phyloP scores from a whole-genome alignment of 2,888 invertebrate genomes.

The Amphipyra tragopoginis region DNA sequence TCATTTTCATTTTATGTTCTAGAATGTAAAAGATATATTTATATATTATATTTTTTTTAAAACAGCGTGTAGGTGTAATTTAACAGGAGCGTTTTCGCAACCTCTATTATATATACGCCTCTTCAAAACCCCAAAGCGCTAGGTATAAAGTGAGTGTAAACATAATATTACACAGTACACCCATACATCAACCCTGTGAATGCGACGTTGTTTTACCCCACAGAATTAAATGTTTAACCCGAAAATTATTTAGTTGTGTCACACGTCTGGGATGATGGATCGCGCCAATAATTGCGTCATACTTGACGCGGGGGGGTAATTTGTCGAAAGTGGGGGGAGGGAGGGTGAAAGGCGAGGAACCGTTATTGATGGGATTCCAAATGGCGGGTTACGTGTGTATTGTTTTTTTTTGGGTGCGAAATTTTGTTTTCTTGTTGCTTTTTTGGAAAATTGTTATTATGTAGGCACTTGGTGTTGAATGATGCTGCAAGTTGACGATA shows the following conservation, averaged over 20 bases:
- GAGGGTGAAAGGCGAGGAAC: constrained; percentile 56
- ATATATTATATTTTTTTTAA: too few species aligned
- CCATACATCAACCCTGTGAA: constrained; percentile 55
- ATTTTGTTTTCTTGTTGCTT: neutral
- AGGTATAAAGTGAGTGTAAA: constrained; percentile 1
- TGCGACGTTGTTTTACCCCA: constrained; percentile 61
- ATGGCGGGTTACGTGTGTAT: constrained; percentile 59
- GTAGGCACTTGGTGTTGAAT: too few species aligned
- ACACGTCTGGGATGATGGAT: constrained; percentile 86
- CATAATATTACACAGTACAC: constrained; percentile 18
- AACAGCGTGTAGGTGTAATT: too few species aligned
- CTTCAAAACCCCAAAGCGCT: too few species aligned
- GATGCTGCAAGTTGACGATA: too few species aligned
- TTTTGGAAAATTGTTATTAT: too few species aligned
- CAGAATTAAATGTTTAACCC: constrained; percentile 65
- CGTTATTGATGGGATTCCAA: constrained; percentile 78
- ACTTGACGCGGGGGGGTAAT: constrained; percentile 77
- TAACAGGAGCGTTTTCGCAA: too few species aligned
- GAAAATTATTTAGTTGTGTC: constrained; percentile 88
- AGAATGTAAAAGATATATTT: too few species aligned
- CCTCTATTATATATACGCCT: too few species aligned
- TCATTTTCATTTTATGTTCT: too few species aligned
- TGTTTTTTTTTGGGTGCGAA: constrained; percentile 57
- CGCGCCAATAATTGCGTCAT: constrained; percentile 85
- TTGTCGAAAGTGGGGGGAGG: constrained; percentile 68